Percentiles rank a stretch among this genome's conserved stretches.
phyloP scores from a whole-genome alignment of 1,140 invertebrate genomes.

The Theocolax elegans region DNA sequence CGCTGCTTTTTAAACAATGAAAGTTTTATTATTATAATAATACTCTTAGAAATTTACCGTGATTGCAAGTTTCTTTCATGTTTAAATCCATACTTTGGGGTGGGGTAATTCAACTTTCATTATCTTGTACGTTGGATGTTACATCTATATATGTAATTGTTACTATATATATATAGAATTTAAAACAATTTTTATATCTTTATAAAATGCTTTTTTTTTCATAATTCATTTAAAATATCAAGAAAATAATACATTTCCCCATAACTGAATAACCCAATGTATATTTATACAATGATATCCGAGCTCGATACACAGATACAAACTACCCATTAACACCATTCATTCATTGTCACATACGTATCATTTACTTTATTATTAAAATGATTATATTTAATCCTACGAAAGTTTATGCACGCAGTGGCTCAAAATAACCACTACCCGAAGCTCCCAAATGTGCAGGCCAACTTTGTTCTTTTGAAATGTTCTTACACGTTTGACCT shows the following conservation, averaged over 20 bases:
- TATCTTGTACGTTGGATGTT: no score
- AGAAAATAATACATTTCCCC: no score
- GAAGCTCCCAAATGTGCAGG: conserved; percentile 64
- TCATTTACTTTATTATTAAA: conserved; percentile 19
- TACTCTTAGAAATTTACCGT: neutral
- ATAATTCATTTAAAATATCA: no score
- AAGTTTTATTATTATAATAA: neutral
- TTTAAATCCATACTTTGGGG: neutral
- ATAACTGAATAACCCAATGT: no score
- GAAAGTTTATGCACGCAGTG: conserved; percentile 40
- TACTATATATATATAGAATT: no score
- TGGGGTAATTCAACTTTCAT: no score
- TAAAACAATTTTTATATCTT: no score
- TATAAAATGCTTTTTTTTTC: neutral
- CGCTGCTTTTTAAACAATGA: no score
- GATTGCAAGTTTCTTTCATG: neutral
- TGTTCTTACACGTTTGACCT: conserved; percentile 66
- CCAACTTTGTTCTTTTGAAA: conserved; percentile 67
- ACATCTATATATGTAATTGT: no score
- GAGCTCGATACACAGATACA: neutral
- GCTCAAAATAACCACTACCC: conserved; percentile 67
- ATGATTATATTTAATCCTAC: neutral
- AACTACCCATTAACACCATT: conserved; percentile 22
- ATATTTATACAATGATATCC: neutral
- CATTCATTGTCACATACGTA: conserved; percentile 26